phyloP scores from a whole-genome alignment of 2,113 vertebrate species.

The Octodon degus region DNA sequence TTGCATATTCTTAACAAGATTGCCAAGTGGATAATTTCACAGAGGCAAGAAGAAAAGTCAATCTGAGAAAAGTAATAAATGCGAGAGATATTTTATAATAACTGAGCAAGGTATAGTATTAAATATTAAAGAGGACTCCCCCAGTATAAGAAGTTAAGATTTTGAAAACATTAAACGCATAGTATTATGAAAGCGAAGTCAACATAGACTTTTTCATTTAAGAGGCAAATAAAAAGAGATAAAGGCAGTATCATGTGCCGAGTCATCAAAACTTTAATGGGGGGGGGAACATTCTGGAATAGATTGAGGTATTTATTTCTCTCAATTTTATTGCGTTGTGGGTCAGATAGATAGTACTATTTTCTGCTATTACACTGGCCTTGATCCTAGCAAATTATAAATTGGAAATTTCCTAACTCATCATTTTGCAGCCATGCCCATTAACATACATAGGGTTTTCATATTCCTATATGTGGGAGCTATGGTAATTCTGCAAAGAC shows the following conservation, averaged over 20 bases:
- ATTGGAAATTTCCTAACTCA: neutral
- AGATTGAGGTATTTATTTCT: slow-evolving; percentile 76
- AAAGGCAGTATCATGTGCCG: slow-evolving; percentile 70
- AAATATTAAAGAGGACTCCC: slow-evolving; percentile 81
- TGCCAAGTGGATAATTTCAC: slow-evolving; percentile 63
- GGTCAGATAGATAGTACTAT: slow-evolving; percentile 62
- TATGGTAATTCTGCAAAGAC: neutral
- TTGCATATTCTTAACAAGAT: slow-evolving; percentile 51
- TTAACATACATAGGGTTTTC: neutral
- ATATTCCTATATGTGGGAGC: neutral
- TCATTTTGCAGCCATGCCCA: neutral
- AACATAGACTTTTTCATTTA: slow-evolving; percentile 82
- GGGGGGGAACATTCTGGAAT: slow-evolving; percentile 75
- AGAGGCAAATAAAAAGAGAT: slow-evolving; percentile 80
- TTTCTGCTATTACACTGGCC: neutral
- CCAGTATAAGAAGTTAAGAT: slow-evolving; percentile 77
- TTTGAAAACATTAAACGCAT: slow-evolving; percentile 73
- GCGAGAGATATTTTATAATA: slow-evolving; percentile 75
- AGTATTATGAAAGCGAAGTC: slow-evolving; percentile 77
- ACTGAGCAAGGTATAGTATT: slow-evolving; percentile 81
- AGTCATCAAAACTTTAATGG: slow-evolving; percentile 75
- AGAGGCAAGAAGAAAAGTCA: slow-evolving; percentile 36
- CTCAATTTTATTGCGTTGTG: slow-evolving; percentile 55
- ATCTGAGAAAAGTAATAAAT: slow-evolving; percentile 63
- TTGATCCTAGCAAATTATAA: slow-evolving; percentile 12